Evolutionary conservation across 2,797 vertebrate species (phyloP), one percentile per base, ranked within the genome.

Genomic region (Hephaestus fuliginosus): DNA sequence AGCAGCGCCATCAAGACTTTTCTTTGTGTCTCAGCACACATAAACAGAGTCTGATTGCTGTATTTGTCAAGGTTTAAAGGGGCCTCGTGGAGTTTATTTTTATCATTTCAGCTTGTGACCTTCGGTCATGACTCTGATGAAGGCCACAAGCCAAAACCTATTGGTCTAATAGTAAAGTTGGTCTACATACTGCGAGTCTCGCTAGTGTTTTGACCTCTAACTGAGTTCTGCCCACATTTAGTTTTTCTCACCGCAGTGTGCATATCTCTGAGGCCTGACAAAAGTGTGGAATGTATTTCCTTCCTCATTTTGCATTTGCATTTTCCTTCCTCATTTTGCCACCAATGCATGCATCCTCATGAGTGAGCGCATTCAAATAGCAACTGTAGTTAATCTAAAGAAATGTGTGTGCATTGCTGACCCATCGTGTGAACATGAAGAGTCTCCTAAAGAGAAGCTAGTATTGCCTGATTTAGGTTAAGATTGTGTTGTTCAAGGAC

Each of bases 11-110:
- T 58, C 15, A 74, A 17, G 39, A 25, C 46, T 20, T 61, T 70
- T 62, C 18, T 30, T 74, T 14, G 2, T 76, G 10, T 81, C 67
- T 74, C 7, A 2, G 20, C 6, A 7, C 15, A 48, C 13, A 67
- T 63, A 39, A 66, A 65, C 17, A 43, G 43, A 39, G 48, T 73
- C 64, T 73, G 58, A 72, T 52, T 71, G 39, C 33, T 64, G 11
- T 80, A 67, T 76, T 36, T 70, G 22, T 66, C 53, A 51, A 46
- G 18, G 44, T 73, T 79, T 57, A 22, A 62, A 60, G n/a, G 11
- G 58, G 58, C 57, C 61, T 62, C 49, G 36, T 57, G 17, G 44
- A 41, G 14, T n/a, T 39, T 39, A 39, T 39, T 39, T 39, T 39
- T 39, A 5, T 33, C 30, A 33, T 33, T 33, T 33, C 30, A 33